A percentile compares a stretch with the other conserved stretches of the same genome.
Conservation (phyloP, 2,888 invertebrate species). For the Amblyjoppa proteus region DNA sequence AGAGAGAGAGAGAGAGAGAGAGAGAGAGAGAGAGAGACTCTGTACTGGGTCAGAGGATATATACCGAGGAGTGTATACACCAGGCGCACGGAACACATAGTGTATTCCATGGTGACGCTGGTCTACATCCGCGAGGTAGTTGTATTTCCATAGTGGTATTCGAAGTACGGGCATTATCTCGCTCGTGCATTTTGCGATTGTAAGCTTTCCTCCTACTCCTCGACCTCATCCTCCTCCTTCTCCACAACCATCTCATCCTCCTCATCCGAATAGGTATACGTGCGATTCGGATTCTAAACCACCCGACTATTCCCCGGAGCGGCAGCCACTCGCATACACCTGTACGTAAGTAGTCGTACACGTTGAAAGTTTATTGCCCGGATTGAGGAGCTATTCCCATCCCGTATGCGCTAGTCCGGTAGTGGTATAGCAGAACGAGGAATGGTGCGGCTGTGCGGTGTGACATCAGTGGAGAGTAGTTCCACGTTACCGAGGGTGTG, state of each 20-base stretch:
- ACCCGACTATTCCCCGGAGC: conserved; percentile 38
- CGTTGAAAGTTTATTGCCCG: conserved; percentile 64
- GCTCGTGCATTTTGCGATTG: conserved; percentile 58
- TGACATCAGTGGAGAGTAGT: conserved; percentile 50
- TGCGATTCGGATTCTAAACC: conserved; percentile 59
- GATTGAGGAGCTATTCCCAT: conserved; percentile 51
- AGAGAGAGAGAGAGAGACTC: not conserved
- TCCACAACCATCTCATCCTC: conserved; percentile 1
- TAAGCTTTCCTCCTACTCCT: conserved; percentile 38
- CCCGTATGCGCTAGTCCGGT: conserved; percentile 27
- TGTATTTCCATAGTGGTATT: conserved; percentile 62
- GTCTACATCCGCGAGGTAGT: conserved; percentile 39
- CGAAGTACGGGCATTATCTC: conserved; percentile 64
- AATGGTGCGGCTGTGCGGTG: conserved; percentile 28
- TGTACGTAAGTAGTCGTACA: conserved; percentile 47
- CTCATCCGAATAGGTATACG: conserved; percentile 34
- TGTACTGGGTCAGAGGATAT: conserved; percentile 45
- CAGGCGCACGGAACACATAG: not conserved
- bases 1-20: no score
- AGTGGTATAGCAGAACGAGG: conserved; percentile 11
- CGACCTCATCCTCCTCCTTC: not conserved
- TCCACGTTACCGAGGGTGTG: conserved; percentile 46
- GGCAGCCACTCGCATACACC: conserved; percentile 21
- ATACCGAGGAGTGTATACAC: conserved; percentile 18
- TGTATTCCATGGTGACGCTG: conserved; percentile 40